phyloP scores from a whole-genome alignment of 1,140 invertebrate species.

The Leptinotarsa defecta region DNA sequence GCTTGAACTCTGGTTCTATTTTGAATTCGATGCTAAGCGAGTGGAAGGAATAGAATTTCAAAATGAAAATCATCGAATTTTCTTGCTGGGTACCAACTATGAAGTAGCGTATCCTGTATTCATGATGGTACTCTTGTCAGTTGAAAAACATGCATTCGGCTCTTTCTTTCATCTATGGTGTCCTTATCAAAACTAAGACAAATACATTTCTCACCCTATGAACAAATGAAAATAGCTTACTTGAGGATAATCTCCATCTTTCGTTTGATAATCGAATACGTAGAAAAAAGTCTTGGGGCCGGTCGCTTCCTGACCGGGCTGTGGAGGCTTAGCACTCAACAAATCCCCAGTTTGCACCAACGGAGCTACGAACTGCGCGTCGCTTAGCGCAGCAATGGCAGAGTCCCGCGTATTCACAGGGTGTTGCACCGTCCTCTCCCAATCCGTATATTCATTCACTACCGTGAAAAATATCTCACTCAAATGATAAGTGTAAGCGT shows the following conservation, averaged over 20 bases:
- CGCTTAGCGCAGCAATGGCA: conserved; percentile 88
- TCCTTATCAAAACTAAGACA: too few relatives aligned
- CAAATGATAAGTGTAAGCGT: conserved; percentile 91
- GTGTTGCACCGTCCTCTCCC: conserved; percentile 90
- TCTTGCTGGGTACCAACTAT: too few relatives aligned
- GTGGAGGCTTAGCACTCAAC: conserved; percentile 62
- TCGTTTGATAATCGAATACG: conserved; percentile 91
- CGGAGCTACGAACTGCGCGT: conserved; percentile 88
- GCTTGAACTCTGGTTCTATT: too few relatives aligned
- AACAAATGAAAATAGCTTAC: conserved; percentile 57
- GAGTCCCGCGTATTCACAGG: conserved; percentile 91
- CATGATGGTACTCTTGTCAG: too few relatives aligned
- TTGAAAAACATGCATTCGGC: too few relatives aligned
- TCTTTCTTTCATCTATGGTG: too few relatives aligned
- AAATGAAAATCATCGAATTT: too few relatives aligned
- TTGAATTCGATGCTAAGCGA: too few relatives aligned
- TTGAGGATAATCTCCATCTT: conserved; percentile 87
- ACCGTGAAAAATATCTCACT: conserved; percentile 96
- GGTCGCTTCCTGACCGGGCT: conserved; percentile 57
- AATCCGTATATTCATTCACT: conserved; percentile 96
- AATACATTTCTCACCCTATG: too few relatives aligned
- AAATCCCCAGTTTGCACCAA: conserved; percentile 82
- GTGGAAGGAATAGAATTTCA: too few relatives aligned
- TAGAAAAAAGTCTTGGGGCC: conserved; percentile 84
- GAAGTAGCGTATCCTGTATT: too few relatives aligned